phyloP scores from a whole-genome alignment of 2,113 vertebrate genomes.

The Neogale vison region DNA sequence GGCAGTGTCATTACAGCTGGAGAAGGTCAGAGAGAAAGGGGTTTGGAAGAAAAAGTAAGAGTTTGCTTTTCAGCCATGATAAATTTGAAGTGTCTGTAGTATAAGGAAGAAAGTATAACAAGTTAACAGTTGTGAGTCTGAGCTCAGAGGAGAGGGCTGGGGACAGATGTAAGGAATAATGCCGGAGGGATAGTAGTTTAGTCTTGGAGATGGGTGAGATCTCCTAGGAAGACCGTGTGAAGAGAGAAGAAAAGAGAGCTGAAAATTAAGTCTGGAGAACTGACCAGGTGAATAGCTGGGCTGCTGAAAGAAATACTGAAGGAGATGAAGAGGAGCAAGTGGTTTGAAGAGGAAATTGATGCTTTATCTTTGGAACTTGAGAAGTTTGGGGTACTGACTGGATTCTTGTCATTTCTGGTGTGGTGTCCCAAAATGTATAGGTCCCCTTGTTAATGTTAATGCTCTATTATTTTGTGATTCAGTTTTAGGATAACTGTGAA shows the following conservation, averaged over 20 bases:
- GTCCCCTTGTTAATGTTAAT: neutral
- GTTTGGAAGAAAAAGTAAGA: neutral
- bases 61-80: neutral
- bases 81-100: neutral
- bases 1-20: neutral
- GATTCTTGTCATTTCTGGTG: neutral
- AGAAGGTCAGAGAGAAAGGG: neutral
- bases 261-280: neutral
- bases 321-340: neutral
- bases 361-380: neutral
- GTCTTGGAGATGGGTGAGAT: neutral
- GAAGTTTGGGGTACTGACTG: neutral
- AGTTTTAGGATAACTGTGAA: neutral
- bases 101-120: neutral
- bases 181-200: neutral
- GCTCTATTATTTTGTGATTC: neutral
- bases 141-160: neutral
- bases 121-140: neutral
- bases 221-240: neutral
- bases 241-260: neutral
- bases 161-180: neutral
- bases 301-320: neutral
- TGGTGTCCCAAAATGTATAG: neutral
- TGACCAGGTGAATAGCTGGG: neutral
- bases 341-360: constrained; percentile 35